phyloP scores from a whole-genome alignment of 2,888 invertebrate genomes.

The Catocala nupta region DNA sequence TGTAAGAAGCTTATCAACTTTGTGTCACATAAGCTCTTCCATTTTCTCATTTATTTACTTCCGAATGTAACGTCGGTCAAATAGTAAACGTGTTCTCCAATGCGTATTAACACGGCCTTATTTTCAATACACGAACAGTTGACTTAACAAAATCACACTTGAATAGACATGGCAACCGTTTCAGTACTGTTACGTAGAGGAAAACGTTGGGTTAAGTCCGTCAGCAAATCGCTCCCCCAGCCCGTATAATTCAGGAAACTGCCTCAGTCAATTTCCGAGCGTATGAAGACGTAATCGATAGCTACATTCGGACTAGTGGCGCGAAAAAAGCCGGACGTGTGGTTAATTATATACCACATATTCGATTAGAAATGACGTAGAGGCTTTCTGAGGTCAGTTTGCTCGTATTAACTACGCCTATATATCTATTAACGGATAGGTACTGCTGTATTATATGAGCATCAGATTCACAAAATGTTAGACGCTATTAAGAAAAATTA shows the following conservation, averaged over 20 bases:
- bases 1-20: no score
- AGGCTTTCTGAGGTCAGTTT: neutral
- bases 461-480: no score
- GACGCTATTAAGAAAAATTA: no score
- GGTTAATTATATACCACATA: conserved; percentile 25
- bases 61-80: neutral
- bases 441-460: no score
- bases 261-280: conserved; percentile 56
- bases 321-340: conserved; percentile 30
- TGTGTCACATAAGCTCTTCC: no score
- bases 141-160: conserved; percentile 28
- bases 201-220: conserved; percentile 48
- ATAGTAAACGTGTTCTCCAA: neutral
- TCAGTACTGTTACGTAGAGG: conserved; percentile 26
- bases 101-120: conserved; percentile 2
- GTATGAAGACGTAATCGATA: conserved; percentile 55
- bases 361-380: conserved; percentile 8
- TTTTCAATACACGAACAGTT: conserved; percentile 25
- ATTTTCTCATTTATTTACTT: neutral
- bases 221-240: conserved; percentile 54
- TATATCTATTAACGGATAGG: neutral
- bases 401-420: neutral
- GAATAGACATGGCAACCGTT: conserved; percentile 32
- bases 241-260: conserved; percentile 62
- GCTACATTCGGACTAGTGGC: conserved; percentile 26